phyloP scores from a whole-genome alignment of 1,140 invertebrate species.

The Drosophila truncata region DNA sequence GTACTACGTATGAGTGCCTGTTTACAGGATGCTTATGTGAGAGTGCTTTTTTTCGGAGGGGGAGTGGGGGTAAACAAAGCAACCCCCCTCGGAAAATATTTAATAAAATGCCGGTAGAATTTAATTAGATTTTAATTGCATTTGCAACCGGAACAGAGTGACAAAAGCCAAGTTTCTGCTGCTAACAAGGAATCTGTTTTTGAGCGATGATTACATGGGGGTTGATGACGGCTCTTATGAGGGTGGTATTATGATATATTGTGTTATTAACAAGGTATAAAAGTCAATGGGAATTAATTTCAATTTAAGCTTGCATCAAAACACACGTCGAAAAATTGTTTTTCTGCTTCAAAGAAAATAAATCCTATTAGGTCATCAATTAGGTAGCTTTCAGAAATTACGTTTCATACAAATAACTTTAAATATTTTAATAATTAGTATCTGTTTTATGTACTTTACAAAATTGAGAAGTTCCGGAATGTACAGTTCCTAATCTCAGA shows the following conservation, averaged over 20 bases:
- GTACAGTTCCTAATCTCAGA: neutral
- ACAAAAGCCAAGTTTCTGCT: constrained; percentile 28
- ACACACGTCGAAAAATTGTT: constrained; percentile 2
- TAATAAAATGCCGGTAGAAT: constrained; percentile 79
- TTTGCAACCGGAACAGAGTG: constrained; percentile 54
- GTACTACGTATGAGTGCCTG: constrained; percentile 73
- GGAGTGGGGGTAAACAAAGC: neutral
- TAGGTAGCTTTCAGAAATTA: neutral
- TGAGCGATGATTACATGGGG: constrained; percentile 41
- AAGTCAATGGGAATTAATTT: constrained; percentile 33
- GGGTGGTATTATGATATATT: constrained; percentile 50
- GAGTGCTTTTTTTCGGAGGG: constrained; percentile 14
- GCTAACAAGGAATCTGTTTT: constrained; percentile 44
- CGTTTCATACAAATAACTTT: neutral
- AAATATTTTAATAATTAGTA: neutral
- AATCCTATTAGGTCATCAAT: neutral
- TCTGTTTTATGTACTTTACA: neutral
- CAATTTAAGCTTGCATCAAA: constrained; percentile 15
- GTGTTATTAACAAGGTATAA: constrained; percentile 33
- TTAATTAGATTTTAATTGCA: constrained; percentile 83
- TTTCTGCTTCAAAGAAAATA: neutral
- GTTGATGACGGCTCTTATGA: constrained; percentile 16
- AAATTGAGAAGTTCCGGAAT: neutral
- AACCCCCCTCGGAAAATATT: constrained; percentile 54
- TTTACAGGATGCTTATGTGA: constrained; percentile 74